Conservation (phyloP, 1,140 invertebrate species). For the Calliphora vicina region DNA sequence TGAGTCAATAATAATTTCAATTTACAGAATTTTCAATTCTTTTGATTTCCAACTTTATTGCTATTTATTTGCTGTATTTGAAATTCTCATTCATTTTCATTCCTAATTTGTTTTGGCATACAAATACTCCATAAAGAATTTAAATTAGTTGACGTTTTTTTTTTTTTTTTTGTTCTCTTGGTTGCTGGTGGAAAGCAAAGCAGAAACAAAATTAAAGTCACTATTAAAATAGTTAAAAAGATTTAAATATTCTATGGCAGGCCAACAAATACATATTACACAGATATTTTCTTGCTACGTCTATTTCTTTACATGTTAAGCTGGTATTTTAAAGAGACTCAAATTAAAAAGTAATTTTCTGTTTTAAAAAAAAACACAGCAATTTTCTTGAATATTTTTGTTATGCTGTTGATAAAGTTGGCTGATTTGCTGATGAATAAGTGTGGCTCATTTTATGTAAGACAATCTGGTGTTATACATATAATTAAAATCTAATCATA, state of each 20-base stretch:
- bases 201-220: neutral
- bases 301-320: neutral
- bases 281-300: neutral
- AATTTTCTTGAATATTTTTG: neutral
- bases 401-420: too few relatives aligned
- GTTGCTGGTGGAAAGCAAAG: neutral
- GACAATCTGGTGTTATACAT: neutral
- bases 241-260: slow-evolving; percentile 5
- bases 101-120: slow-evolving; percentile 32
- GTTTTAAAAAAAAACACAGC: too few relatives aligned
- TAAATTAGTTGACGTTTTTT: slow-evolving; percentile 3
- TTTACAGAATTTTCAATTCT: slow-evolving; percentile 8
- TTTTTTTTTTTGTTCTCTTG: neutral
- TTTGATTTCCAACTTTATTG: neutral
- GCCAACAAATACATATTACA: too few relatives aligned
- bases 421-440: too few relatives aligned
- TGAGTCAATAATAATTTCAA: slow-evolving; percentile 31
- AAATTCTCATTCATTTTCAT: neutral
- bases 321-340: neutral
- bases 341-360: slow-evolving; percentile 11
- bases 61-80: neutral
- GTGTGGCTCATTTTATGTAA: too few relatives aligned
- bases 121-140: slow-evolving; percentile 21
- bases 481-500: slow-evolving; percentile 32
- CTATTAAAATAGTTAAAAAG: slow-evolving; percentile 6